phyloP scores from a whole-genome alignment of 1,140 invertebrate genomes.

The Cotesia typhae region DNA sequence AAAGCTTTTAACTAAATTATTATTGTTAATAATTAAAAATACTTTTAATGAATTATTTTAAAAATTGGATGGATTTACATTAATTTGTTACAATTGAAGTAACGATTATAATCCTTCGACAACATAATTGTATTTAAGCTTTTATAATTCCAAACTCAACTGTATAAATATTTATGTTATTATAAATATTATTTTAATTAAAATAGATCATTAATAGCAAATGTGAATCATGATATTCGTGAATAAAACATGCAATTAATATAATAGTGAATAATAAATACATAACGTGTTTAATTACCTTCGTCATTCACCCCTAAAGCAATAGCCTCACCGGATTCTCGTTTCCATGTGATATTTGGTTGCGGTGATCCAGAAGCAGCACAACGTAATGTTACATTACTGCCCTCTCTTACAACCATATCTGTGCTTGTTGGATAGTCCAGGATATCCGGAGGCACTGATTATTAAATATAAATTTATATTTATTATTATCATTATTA shows the following conservation, averaged over 20 bases:
- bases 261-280: background rate
- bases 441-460: slow-evolving; percentile 88
- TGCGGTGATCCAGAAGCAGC: slow-evolving; percentile 81
- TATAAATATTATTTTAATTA: too few species aligned
- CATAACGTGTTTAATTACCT: slow-evolving; percentile 61
- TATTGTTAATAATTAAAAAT: too few species aligned
- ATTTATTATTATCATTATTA: background rate
- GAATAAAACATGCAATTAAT: background rate
- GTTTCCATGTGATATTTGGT: slow-evolving; percentile 83
- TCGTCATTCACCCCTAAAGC: slow-evolving; percentile 67
- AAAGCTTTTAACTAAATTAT: too few species aligned
- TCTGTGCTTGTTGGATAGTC: slow-evolving; percentile 87
- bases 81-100: too few species aligned
- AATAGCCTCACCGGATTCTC: slow-evolving; percentile 79
- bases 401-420: slow-evolving; percentile 85
- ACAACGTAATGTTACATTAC: slow-evolving; percentile 84
- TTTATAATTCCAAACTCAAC: too few species aligned
- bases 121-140: too few species aligned
- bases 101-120: too few species aligned
- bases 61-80: too few species aligned
- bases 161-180: too few species aligned
- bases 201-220: too few species aligned
- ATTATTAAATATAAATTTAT: slow-evolving; percentile 41
- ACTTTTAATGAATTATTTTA: too few species aligned
- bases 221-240: background rate